Percentiles rank a stretch among this genome's conserved stretches.
Evolutionary conservation across 1,140 invertebrate species (phyloP).

Genomic region (Chrysopa pallens): DNA sequence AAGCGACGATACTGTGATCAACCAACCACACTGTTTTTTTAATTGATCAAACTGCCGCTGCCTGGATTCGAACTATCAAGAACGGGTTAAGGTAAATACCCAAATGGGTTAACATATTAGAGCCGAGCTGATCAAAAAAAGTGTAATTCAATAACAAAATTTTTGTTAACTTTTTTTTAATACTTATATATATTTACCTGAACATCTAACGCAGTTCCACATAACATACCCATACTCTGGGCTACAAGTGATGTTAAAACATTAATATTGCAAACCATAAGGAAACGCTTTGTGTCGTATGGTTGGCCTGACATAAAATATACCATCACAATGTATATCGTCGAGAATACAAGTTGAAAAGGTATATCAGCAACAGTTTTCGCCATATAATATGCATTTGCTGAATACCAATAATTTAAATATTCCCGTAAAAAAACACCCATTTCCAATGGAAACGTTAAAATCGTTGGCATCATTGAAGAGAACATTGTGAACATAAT

Average conservation of each 20-base stretch:
- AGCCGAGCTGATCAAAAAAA: too few relatives aligned
- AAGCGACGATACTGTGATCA: too few relatives aligned
- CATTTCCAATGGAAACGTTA: constrained; percentile 93
- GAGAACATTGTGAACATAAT: constrained; percentile 92
- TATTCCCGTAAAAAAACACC: constrained; percentile 86
- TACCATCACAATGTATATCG: constrained; percentile 79
- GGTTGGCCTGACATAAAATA: constrained; percentile 94
- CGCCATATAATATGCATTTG: constrained; percentile 90
- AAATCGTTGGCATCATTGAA: constrained; percentile 90
- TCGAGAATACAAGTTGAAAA: constrained; percentile 86
- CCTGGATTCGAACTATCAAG: too few relatives aligned
- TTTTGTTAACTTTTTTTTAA: too few relatives aligned
- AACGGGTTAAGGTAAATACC: too few relatives aligned
- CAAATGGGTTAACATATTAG: too few relatives aligned
- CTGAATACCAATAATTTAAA: constrained; percentile 94
- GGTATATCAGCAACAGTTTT: constrained; percentile 89
- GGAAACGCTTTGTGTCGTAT: constrained; percentile 63
- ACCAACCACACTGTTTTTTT: too few relatives aligned
- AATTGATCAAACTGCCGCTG: too few relatives aligned
- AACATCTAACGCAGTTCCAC: constrained; percentile 77
- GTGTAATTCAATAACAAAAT: too few relatives aligned
- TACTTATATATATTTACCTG: too few relatives aligned
- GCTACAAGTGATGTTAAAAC: constrained; percentile 79
- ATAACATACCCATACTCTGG: constrained; percentile 80
- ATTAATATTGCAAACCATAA: constrained; percentile 74